phyloP scores from a whole-genome alignment of 2,113 vertebrate species.

The Catharus fuscescens region DNA sequence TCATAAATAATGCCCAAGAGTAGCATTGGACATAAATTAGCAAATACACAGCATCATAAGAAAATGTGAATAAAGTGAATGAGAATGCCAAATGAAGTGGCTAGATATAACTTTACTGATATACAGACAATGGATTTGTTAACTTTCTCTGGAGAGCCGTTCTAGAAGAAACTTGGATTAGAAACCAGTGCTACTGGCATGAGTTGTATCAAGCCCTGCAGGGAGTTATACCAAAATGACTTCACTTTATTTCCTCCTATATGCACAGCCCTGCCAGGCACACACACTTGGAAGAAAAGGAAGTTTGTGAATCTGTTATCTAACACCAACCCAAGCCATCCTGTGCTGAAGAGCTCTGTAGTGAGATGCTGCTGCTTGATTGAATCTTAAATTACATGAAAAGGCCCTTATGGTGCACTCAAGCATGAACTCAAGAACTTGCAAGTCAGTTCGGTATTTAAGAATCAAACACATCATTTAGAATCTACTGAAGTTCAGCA shows the following conservation, averaged over 20 bases:
- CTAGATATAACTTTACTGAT: neutral
- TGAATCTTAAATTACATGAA: slow-evolving; percentile 20
- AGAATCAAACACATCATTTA: slow-evolving; percentile 29
- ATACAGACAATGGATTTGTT: neutral
- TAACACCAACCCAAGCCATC: neutral
- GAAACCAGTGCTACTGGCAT: neutral
- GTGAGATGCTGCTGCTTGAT: slow-evolving; percentile 10
- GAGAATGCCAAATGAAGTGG: neutral
- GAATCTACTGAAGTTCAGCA: neutral
- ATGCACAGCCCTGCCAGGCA: neutral
- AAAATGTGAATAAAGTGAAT: neutral
- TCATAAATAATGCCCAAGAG: neutral
- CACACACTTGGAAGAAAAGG: neutral
- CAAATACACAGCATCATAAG: neutral
- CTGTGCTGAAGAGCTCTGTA: neutral
- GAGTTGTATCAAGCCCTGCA: neutral
- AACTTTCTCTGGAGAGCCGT: neutral
- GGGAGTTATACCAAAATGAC: neutral
- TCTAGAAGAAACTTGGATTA: neutral
- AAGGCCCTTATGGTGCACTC: slow-evolving; percentile 31
- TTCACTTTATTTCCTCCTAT: neutral
- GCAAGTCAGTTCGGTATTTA: slow-evolving; percentile 34
- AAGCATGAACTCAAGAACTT: slow-evolving; percentile 28
- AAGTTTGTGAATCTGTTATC: neutral
- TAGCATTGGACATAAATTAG: neutral